Percentiles rank a stretch among this genome's conserved stretches.
These are phyloP conservation scores for Laupala kohalensis DNA, from an alignment of 1,140 invertebrate genomes.

Conservation along the genomic window DNA sequence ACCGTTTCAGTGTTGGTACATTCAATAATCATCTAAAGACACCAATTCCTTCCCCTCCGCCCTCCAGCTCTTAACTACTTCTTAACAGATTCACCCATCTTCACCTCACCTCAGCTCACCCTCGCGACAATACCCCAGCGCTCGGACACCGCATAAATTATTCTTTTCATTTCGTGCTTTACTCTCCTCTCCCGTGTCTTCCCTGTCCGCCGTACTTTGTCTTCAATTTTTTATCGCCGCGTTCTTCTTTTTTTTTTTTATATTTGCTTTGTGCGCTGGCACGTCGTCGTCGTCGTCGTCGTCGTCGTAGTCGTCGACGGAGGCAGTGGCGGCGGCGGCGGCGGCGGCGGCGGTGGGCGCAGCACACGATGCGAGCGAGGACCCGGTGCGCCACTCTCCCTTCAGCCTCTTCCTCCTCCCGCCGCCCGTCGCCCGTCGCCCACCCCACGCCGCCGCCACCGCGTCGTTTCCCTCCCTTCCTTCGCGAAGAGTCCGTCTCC, in stretches of 20 bases:
- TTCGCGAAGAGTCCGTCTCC: too few relatives aligned
- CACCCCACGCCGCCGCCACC: too few relatives aligned
- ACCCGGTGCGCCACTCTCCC: too few relatives aligned
- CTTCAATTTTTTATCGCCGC: not conserved
- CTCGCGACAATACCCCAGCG: not conserved
- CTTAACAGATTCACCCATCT: not conserved
- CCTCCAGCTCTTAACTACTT: not conserved
- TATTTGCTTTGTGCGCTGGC: not conserved
- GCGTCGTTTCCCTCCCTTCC: not conserved
- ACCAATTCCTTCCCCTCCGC: too few relatives aligned
- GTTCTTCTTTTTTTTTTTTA: not conserved
- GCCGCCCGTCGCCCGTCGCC: not conserved
- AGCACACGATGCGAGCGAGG: too few relatives aligned
- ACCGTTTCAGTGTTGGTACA: too few relatives aligned
- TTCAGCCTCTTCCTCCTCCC: not conserved
- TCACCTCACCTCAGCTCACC: too few relatives aligned
- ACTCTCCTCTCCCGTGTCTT: not conserved
- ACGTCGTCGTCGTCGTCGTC: too few relatives aligned
- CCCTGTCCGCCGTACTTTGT: not conserved
- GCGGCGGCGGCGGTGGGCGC: too few relatives aligned
- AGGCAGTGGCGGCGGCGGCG: too few relatives aligned
- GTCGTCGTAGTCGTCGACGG: too few relatives aligned
- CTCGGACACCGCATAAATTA: not conserved
- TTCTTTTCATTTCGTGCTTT: not conserved
- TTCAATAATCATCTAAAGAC: too few relatives aligned